Percentiles rank a stretch among this genome's conserved stretches.
Evolutionary conservation across 2,113 vertebrate species (phyloP).

Genomic region (Gadus macrocephalus): DNA sequence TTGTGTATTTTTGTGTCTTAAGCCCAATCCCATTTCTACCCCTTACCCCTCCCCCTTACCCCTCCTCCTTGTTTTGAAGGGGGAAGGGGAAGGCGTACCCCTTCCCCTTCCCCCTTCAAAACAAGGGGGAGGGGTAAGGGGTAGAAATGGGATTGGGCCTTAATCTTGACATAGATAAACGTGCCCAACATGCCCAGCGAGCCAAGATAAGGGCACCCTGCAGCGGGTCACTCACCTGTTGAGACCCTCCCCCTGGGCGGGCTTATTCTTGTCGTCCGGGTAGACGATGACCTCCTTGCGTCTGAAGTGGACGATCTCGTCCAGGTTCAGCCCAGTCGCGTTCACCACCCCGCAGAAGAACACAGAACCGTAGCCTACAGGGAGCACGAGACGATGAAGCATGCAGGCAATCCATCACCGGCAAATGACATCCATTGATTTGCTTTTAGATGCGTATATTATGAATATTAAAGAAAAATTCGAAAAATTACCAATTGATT

Average conservation of each 20-base stretch:
- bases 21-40: too few relatives aligned
- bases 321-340: slow-evolving; percentile 83
- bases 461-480: not conserved
- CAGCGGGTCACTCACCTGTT: slow-evolving; percentile 77
- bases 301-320: slow-evolving; percentile 91
- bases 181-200: too few relatives aligned
- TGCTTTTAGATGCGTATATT: not conserved
- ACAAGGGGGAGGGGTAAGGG: too few relatives aligned
- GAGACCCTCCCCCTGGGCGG: slow-evolving; percentile 82
- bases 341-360: slow-evolving; percentile 89
- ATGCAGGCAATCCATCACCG: too few relatives aligned
- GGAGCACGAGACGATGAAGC: not conserved
- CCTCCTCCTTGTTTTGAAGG: too few relatives aligned
- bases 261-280: slow-evolving; percentile 86
- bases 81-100: too few relatives aligned
- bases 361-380: slow-evolving; percentile 88
- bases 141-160: too few relatives aligned
- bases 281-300: slow-evolving; percentile 96
- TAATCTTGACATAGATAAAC: too few relatives aligned
- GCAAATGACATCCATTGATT: too few relatives aligned
- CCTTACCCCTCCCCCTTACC: too few relatives aligned
- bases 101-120: too few relatives aligned
- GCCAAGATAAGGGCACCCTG: not conserved
- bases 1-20: too few relatives aligned
- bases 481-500: not conserved